A percentile compares a stretch with the other conserved stretches of the same genome.
Conservation (phyloP, 2,888 invertebrate species). For the Cataglyphis rosenhaueri region DNA sequence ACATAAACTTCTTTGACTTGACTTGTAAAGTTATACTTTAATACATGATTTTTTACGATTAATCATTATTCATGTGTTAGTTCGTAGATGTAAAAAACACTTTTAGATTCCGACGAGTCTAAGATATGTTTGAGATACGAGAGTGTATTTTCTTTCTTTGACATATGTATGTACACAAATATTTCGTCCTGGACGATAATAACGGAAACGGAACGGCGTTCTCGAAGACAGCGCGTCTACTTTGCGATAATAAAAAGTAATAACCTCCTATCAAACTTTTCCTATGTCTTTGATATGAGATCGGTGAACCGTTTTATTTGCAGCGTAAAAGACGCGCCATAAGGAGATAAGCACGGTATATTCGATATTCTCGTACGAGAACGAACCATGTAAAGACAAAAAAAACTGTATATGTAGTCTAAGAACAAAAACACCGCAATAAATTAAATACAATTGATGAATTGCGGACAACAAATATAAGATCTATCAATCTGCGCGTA, state of each 20-base stretch:
- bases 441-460: not conserved
- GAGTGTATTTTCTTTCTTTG: not conserved
- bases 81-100: not conserved
- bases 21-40: constrained; percentile 1
- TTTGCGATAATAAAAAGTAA: constrained; percentile 57
- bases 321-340: constrained; percentile 42
- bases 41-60: not conserved
- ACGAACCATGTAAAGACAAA: constrained; percentile 4
- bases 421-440: not conserved
- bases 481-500: not conserved
- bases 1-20: not conserved
- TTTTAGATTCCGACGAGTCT: not conserved
- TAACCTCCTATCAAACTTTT: constrained; percentile 38
- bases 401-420: constrained; percentile 2
- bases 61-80: not conserved
- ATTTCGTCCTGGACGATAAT: constrained; percentile 16
- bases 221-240: constrained; percentile 40
- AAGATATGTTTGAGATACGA: not conserved
- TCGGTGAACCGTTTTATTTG: constrained; percentile 62
- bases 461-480: not conserved
- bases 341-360: constrained; percentile 54
- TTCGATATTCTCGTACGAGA: constrained; percentile 28
- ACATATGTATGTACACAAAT: constrained; percentile 15
- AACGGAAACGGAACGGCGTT: constrained; percentile 6
- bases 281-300: constrained; percentile 33